phyloP scores from a whole-genome alignment of 2,888 invertebrate species.

The Hartigia nigra region DNA sequence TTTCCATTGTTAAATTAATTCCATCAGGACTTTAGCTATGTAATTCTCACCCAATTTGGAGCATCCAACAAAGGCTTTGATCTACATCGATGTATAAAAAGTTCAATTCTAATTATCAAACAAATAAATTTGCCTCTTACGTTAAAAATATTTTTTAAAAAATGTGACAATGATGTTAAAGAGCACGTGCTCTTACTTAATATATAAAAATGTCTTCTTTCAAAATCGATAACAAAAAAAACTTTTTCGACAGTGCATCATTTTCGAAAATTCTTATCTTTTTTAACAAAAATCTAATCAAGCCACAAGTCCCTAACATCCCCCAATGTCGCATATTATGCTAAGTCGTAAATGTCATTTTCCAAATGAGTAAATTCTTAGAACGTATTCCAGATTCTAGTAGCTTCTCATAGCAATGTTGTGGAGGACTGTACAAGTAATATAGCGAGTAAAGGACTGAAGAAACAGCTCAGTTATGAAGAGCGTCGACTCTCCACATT shows the following conservation, averaged over 20 bases:
- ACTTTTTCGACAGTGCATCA: no score
- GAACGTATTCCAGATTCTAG: conserved; percentile 8
- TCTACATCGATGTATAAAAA: neutral
- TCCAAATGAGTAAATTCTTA: conserved; percentile 23
- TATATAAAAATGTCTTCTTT: neutral
- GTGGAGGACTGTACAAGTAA: neutral
- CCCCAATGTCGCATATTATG: conserved; percentile 15
- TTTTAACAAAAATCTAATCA: neutral
- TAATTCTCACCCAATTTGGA: conserved; percentile 1
- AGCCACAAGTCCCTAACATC: neutral
- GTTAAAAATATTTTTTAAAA: neutral
- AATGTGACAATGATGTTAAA: neutral
- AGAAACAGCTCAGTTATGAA: neutral
- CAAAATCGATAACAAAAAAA: no score
- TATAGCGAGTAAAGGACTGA: neutral
- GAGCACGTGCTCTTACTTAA: neutral
- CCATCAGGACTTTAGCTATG: neutral
- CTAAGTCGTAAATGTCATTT: conserved; percentile 25
- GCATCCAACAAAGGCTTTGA: neutral
- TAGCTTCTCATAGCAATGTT: neutral
- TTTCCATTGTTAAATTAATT: neutral
- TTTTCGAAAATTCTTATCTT: neutral
- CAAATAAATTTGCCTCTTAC: neutral
- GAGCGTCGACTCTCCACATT: neutral
- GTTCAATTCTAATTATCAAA: neutral